A percentile compares a stretch with the other conserved stretches of the same genome.
Evolutionary conservation across 1,140 invertebrate genomes (phyloP).

Genomic region (Sarcophaga bullata): DNA sequence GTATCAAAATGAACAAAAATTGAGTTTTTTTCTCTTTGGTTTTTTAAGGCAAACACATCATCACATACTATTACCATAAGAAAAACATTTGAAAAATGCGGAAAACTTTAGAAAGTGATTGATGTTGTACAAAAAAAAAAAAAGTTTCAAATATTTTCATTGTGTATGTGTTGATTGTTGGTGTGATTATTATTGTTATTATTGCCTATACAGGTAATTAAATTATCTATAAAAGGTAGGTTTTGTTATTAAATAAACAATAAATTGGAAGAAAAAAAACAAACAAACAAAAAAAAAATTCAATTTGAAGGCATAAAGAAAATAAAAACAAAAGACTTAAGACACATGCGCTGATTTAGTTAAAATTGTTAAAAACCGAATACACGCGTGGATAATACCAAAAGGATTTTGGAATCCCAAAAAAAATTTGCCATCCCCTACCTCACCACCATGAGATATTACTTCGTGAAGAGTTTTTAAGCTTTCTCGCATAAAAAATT

Average conservation of each 20-base stretch:
- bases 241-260: not conserved
- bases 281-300: not conserved
- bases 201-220: not conserved
- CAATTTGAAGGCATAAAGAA: not conserved
- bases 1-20: not conserved
- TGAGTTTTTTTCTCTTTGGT: not conserved
- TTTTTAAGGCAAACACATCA: not conserved
- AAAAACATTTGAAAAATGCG: not conserved
- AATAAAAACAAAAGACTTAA: too few species aligned
- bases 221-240: slow-evolving; percentile 19
- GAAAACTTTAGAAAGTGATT: slow-evolving; percentile 40
- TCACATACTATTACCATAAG: not conserved
- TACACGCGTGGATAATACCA: too few species aligned
- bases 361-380: too few species aligned
- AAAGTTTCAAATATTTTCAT: not conserved
- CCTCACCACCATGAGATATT: too few species aligned
- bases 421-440: too few species aligned
- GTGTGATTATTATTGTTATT: too few species aligned
- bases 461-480: too few species aligned
- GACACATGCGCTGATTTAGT: too few species aligned
- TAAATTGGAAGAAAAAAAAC: not conserved
- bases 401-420: too few species aligned
- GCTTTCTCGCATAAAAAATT: too few species aligned
- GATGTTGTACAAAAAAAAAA: not conserved
- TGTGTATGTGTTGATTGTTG: not conserved